phyloP scores from a whole-genome alignment of 2,888 invertebrate genomes.

The Andricus curvator region DNA sequence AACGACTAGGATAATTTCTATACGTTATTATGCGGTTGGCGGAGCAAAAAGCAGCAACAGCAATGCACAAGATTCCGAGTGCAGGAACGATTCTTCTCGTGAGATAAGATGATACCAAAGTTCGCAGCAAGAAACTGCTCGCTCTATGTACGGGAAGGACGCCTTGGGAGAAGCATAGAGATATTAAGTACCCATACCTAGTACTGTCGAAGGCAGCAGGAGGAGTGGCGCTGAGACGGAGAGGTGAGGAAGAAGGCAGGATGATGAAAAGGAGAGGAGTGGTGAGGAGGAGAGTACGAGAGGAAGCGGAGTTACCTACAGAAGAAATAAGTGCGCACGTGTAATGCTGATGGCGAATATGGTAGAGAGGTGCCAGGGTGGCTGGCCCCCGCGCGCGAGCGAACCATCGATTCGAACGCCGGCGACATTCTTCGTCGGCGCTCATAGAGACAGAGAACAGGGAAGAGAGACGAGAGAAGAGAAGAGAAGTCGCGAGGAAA shows the following conservation, averaged over 20 bases:
- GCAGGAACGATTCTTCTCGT: constrained; percentile 51
- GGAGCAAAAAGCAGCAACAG: constrained; percentile 36
- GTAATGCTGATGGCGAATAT: constrained; percentile 75
- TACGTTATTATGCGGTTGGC: constrained; percentile 32
- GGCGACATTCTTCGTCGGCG: constrained; percentile 60
- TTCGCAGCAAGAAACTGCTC: constrained; percentile 54
- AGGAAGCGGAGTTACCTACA: constrained; percentile 68
- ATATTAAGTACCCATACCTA: constrained; percentile 56
- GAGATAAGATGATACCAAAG: constrained; percentile 53
- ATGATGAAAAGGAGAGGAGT: constrained; percentile 50
- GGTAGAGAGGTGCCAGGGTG: constrained; percentile 60
- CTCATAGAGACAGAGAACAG: constrained; percentile 57
- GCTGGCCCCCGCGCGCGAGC: constrained; percentile 58
- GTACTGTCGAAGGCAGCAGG: constrained; percentile 54
- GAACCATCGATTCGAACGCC: constrained; percentile 72
- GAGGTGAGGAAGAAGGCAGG: constrained; percentile 53
- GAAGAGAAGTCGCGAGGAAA: constrained; percentile 66
- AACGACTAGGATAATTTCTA: constrained; percentile 40
- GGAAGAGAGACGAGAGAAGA: constrained; percentile 64
- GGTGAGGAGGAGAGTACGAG: constrained; percentile 49
- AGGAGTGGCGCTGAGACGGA: constrained; percentile 55
- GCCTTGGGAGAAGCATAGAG: constrained; percentile 56
- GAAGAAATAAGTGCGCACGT: constrained; percentile 74
- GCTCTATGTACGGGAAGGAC: constrained; percentile 47
- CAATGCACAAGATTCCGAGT: constrained; percentile 38